Evolutionary conservation across 2,888 invertebrate genomes (phyloP), one percentile per base, ranked within the genome.

Genomic region (Allygus modestus): DNA sequence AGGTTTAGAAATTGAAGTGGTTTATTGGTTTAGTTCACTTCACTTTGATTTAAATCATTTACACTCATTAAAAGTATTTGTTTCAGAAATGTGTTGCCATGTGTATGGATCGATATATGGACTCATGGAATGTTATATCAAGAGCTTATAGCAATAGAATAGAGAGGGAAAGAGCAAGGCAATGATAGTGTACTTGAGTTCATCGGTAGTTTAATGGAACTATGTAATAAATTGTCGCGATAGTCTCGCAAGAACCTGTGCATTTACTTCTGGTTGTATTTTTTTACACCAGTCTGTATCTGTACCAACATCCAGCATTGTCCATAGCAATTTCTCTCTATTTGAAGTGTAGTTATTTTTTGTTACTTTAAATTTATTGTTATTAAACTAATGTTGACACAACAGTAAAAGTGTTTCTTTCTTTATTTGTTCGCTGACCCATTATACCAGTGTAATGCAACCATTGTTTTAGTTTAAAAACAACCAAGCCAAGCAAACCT

Each of bases 101-200:
- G 97, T 99, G 99, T 90, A 98, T 98, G 98, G 99, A 99, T 91
- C 93, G 99, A 89, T 99, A 97, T 92, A 97, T 98, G 96, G 99
- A 99, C 89, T 94, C 98, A 1, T 98, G 97, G 96, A 97, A 98
- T 91, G 92, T 98, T 83, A 97, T 99, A 15, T 97, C 97, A 15
- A 94, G 95, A 91, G 95, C 98, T 0, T 98, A 98, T 90, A 94
- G 96, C 86, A 94, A 93, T 90, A 93, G 98, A 89, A 92, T 99
- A 88, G 96, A 97, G 90, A 93, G 94, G 87, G 98, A 98, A 91
- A 92, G 94, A 79, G 85, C 87, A 69, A 75, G 87, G 65, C 87
- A 85, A 77, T 87, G 85, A 81, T 81, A 31, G 46, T 46, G 26
- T 31, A 28, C 65, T 65, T 65, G 12, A 31, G n/a, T 28, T 28